A percentile compares a stretch with the other conserved stretches of the same genome.
Evolutionary conservation across 2,888 invertebrate species (phyloP).

Genomic region (Oligia strigilis): DNA sequence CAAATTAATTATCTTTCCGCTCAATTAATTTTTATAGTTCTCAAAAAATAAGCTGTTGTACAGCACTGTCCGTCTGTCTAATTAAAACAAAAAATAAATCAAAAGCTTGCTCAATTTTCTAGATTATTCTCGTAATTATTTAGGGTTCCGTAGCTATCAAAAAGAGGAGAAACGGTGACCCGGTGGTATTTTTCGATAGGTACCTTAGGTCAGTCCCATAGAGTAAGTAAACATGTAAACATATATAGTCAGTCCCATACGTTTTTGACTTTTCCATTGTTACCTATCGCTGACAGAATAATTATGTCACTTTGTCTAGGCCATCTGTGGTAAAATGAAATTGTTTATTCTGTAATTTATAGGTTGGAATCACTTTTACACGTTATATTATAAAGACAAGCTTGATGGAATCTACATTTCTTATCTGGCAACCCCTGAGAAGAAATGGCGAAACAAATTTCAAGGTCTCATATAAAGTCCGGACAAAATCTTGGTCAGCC

Average conservation of each 20-base stretch:
- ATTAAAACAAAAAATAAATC: constrained; percentile 34
- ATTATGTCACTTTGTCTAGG: not conserved
- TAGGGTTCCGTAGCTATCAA: not conserved
- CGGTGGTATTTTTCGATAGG: too few species aligned
- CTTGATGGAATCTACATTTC: too few species aligned
- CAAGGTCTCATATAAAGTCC: too few species aligned
- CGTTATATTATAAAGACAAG: too few species aligned
- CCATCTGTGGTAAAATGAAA: not conserved
- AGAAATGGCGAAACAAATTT: too few species aligned
- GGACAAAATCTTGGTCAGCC: too few species aligned
- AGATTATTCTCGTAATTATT: constrained; percentile 18
- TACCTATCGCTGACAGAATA: too few species aligned
- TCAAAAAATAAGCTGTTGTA: constrained; percentile 41
- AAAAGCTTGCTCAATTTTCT: not conserved
- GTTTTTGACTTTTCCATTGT: not conserved
- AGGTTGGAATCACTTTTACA: too few species aligned
- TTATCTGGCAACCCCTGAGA: too few species aligned
- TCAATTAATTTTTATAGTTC: constrained; percentile 42
- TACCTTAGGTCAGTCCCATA: too few species aligned
- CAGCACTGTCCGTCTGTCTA: not conserved
- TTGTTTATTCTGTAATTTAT: too few species aligned
- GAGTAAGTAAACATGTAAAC: too few species aligned
- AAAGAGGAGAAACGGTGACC: not conserved
- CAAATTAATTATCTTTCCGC: constrained; percentile 31
- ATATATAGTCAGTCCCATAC: not conserved